Conservation (phyloP, 2,113 vertebrate genomes). For the Reinhardtius hippoglossoides region DNA sequence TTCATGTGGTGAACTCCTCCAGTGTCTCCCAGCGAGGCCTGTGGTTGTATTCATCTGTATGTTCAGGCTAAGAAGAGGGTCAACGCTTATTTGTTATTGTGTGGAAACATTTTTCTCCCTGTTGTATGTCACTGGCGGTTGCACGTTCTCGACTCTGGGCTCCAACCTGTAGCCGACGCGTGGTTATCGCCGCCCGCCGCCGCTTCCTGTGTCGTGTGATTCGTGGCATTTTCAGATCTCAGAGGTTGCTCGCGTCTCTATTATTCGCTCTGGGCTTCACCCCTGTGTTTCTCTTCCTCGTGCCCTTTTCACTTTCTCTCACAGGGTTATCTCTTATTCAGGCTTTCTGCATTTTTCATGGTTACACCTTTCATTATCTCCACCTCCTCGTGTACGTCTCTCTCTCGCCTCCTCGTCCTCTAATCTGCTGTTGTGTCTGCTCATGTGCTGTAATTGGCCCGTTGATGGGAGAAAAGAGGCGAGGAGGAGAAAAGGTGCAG, state of each 20-base stretch:
- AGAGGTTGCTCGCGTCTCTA: background rate
- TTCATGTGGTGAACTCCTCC: background rate
- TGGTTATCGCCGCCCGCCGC: background rate
- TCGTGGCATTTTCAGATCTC: background rate
- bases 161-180: background rate
- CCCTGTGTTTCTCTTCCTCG: background rate
- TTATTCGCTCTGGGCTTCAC: background rate
- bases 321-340: conserved; percentile 42
- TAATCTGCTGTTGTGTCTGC: conserved; percentile 37
- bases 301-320: conserved; percentile 35
- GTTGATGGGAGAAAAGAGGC: conserved; percentile 21
- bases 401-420: conserved; percentile 8
- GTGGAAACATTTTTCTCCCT: background rate
- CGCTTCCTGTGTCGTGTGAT: background rate
- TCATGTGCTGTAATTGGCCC: background rate
- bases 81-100: background rate
- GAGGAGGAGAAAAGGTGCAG: background rate
- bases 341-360: conserved; percentile 48
- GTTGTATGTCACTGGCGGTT: too few species aligned
- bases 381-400: conserved; percentile 30
- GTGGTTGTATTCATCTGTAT: background rate
- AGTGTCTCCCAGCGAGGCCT: background rate
- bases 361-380: conserved; percentile 48
- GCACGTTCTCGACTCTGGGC: too few species aligned
- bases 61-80: background rate